These are phyloP conservation scores for Malurus splendens DNA, from an alignment of 2,797 vertebrate genomes.

Conservation along the genomic window DNA sequence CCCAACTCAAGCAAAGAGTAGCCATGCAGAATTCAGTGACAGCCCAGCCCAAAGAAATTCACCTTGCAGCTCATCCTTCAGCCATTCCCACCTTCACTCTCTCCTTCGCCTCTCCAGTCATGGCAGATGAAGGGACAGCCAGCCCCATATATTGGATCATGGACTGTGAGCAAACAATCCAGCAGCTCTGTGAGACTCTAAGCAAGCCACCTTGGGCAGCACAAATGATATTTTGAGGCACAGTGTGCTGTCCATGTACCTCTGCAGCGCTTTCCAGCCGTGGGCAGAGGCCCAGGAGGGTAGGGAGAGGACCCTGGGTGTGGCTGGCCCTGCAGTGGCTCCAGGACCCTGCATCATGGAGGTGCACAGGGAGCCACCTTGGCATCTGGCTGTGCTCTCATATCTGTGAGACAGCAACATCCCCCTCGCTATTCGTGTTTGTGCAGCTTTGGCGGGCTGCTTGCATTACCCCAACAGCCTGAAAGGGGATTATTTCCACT, in stretches of 20 bases:
- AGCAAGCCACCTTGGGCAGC: background rate
- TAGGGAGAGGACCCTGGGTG: background rate
- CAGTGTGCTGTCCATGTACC: background rate
- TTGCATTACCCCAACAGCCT: background rate
- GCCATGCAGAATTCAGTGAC: background rate
- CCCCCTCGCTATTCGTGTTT: background rate
- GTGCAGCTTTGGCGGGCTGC: background rate
- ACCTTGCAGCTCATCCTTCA: background rate
- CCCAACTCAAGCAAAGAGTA: background rate
- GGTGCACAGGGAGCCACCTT: background rate
- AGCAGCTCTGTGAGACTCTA: background rate
- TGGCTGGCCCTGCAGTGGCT: background rate
- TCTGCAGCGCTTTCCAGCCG: background rate
- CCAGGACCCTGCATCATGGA: background rate
- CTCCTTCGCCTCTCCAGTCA: background rate
- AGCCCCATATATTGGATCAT: background rate
- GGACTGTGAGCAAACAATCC: background rate
- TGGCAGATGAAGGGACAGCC: background rate
- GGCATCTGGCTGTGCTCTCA: background rate
- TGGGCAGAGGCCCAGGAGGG: accelerated
- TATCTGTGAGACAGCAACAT: background rate
- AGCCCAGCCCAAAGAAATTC: background rate
- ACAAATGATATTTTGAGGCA: background rate
- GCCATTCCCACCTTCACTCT: background rate
- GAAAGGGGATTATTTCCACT: background rate